phyloP scores from a whole-genome alignment of 1,140 invertebrate genomes.

The Arctopsyche grandis region DNA sequence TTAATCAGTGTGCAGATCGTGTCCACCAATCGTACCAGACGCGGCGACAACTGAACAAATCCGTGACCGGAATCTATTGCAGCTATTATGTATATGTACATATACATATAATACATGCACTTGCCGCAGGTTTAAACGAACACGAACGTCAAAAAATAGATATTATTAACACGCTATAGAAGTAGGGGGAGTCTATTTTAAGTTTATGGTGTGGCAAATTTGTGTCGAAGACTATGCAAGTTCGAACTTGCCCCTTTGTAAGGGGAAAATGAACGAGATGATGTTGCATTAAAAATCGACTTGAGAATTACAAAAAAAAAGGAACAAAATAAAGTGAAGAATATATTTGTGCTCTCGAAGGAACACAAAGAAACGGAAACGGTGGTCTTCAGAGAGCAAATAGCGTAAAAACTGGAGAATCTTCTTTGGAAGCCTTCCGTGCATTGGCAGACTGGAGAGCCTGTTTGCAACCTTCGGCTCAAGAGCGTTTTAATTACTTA shows the following conservation, averaged over 20 bases:
- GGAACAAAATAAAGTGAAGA: background rate
- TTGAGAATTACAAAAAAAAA: background rate
- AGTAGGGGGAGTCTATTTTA: too few relatives aligned
- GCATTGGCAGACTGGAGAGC: background rate
- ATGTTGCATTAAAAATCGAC: constrained; percentile 22
- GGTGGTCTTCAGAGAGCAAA: constrained; percentile 36
- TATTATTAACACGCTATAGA: background rate
- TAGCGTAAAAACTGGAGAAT: constrained; percentile 43
- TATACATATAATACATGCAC: background rate
- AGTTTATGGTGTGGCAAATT: too few relatives aligned
- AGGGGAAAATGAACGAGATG: background rate
- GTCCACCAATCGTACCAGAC: constrained; percentile 7
- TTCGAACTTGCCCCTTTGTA: too few relatives aligned
- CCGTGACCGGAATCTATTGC: constrained; percentile 27
- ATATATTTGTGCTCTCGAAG: constrained; percentile 29
- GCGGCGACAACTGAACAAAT: constrained; percentile 36
- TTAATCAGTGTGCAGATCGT: constrained; percentile 30
- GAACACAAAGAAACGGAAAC: constrained; percentile 41
- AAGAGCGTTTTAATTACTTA: background rate
- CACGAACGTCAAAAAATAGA: background rate
- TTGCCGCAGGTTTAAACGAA: background rate
- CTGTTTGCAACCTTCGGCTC: background rate
- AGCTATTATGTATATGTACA: background rate
- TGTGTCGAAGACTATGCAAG: too few relatives aligned
- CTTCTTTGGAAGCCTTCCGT: constrained; percentile 38